Evolutionary conservation across 2,888 invertebrate species (phyloP), one percentile per base, ranked within the genome.

Genomic region (Cheilosia soror): DNA sequence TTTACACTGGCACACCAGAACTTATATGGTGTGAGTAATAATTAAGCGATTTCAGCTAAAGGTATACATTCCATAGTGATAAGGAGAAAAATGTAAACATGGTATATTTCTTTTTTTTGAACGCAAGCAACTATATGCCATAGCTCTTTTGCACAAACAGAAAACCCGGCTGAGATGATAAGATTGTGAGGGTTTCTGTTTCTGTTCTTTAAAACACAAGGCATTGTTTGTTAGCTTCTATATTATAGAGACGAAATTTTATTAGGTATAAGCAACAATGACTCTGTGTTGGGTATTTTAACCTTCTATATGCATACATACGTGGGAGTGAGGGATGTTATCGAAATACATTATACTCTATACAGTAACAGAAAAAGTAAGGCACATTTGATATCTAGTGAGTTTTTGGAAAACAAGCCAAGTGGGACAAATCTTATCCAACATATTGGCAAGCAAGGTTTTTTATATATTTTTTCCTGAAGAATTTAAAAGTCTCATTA

Each of bases 121-220:
- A 27, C 27, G 11, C 13, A 40, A 15, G 20, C 42, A 11, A 5
- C 20, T 20, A 6, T 20, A 6, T 20, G 6, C n/a, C 44, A n/a
- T 44, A 25, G 33, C 9, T 68, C 44, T 55, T 55, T 55, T 29
- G 68, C 42, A 68, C 40, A 68, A 51, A 66, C 68, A 33, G 29
- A 47, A 29, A 37, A 55, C 29, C 6, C 31, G 42, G 40, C 55
- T 65, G 63, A 65, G 49, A 31, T 55, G 68, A 68, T 68, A 68
- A 68, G 68, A 57, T 68, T 68, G 44, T 42, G 55, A 29, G 42
- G 42, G 5, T n/a, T 27, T 42, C 27, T 37, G 49, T 13, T 65
- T 27, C 27, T 37, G 49, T 13, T 65, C 27, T n/a, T 6, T 42
- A 29, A 20, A 20, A 33, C 42, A 31, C 42, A 55, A 68, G 66